Percentiles rank a stretch among this genome's conserved stretches.
phyloP scores from a whole-genome alignment of 2,888 invertebrate genomes.

The Hermodice carunculata region DNA sequence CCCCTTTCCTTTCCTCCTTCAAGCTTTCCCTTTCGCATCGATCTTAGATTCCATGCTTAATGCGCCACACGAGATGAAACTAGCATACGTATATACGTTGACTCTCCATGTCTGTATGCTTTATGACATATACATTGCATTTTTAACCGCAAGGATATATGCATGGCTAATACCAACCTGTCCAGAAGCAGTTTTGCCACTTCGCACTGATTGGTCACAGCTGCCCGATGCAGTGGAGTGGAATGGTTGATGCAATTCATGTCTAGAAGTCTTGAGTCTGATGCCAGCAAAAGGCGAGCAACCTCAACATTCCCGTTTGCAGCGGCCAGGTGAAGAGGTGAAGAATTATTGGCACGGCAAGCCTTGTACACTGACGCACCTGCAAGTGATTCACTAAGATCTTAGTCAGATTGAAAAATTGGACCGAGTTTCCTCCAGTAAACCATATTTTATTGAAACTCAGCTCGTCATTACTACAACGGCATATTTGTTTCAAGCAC shows the following conservation, averaged over 20 bases:
- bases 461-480: too few relatives aligned
- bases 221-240: slow-evolving; percentile 15
- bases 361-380: slow-evolving; percentile 11
- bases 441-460: too few relatives aligned
- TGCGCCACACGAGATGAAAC: too few relatives aligned
- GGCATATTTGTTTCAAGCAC: too few relatives aligned
- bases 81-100: too few relatives aligned
- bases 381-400: neutral
- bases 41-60: too few relatives aligned
- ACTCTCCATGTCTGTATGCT: too few relatives aligned
- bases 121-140: too few relatives aligned
- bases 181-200: slow-evolving; percentile 11
- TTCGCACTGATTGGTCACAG: neutral
- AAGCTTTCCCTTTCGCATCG: too few relatives aligned
- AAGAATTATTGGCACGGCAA: slow-evolving; percentile 4
- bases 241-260: neutral
- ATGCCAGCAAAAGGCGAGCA: neutral
- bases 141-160: neutral
- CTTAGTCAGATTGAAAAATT: too few relatives aligned
- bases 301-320: neutral
- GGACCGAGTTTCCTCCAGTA: too few relatives aligned
- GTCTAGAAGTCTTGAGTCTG: slow-evolving; percentile 5
- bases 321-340: slow-evolving; percentile 18
- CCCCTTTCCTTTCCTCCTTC: too few relatives aligned
- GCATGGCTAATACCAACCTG: neutral